A percentile compares a stretch with the other conserved stretches of the same genome.
These are phyloP conservation scores for Puntigrus tetrazona DNA, from an alignment of 2,113 vertebrate genomes.

Conservation along the genomic window DNA sequence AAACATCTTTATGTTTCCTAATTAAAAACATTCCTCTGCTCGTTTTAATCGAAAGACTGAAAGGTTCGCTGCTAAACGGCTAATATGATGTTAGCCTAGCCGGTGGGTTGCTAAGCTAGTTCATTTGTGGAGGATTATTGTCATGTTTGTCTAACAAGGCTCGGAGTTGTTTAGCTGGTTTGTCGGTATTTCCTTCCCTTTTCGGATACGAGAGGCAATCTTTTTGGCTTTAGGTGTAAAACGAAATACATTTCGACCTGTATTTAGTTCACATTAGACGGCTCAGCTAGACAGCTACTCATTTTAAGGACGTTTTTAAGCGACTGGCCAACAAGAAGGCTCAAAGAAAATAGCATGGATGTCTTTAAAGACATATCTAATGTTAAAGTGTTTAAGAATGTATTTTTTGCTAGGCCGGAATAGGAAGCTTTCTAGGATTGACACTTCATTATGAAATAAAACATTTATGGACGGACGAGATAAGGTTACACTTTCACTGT, in stretches of 20 bases:
- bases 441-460: conserved; percentile 16
- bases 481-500: not conserved
- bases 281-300: not conserved
- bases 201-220: not conserved
- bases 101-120: conserved; percentile 46
- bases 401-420: not conserved
- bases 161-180: conserved; percentile 71
- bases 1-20: not conserved
- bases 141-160: conserved; percentile 28
- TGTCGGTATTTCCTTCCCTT: conserved; percentile 22
- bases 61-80: conserved; percentile 35
- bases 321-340: not conserved
- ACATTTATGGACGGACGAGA: not conserved
- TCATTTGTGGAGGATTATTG: conserved; percentile 71
- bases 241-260: not conserved
- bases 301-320: conserved; percentile 9
- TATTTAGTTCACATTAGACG: not conserved
- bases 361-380: not conserved
- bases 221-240: not conserved
- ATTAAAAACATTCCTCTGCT: not conserved
- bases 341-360: not conserved
- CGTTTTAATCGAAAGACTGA: conserved; percentile 32
- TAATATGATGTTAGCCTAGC: conserved; percentile 32
- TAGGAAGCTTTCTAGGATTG: not conserved
- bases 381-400: not conserved